These are phyloP conservation scores for Leptopilina myrica DNA, from an alignment of 2,888 invertebrate species.

Conservation along the genomic window DNA sequence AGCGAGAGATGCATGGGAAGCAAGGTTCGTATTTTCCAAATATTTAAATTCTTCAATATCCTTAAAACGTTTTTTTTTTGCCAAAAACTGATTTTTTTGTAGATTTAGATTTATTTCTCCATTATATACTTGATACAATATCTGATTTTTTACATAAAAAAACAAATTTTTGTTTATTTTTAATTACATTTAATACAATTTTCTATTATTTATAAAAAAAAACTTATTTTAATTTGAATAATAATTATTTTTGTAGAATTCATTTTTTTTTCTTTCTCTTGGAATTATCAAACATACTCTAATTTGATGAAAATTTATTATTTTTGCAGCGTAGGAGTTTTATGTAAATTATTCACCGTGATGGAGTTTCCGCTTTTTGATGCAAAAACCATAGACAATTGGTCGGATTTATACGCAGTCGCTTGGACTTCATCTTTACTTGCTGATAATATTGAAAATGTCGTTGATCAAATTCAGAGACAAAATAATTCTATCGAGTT, in stretches of 20 bases:
- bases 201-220: no score
- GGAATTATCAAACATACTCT: background rate
- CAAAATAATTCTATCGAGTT: constrained; percentile 57
- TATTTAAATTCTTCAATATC: background rate
- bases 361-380: constrained; percentile 67
- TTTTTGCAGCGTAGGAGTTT: constrained; percentile 69
- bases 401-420: constrained; percentile 63
- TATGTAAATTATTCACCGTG: constrained; percentile 67
- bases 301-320: constrained; percentile 34
- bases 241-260: no score
- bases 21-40: constrained; percentile 59
- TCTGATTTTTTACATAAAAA: no score
- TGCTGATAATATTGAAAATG: constrained; percentile 63
- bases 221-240: no score
- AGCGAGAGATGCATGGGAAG: constrained; percentile 62
- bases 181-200: no score
- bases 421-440: constrained; percentile 64
- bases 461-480: constrained; percentile 63
- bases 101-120: no score
- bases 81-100: no score
- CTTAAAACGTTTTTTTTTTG: no score
- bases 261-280: no score
- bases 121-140: no score
- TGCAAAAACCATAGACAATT: constrained; percentile 58
- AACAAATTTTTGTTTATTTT: no score